Conservation (phyloP, 2,113 vertebrate genomes). For the Catagonus wagneri region DNA sequence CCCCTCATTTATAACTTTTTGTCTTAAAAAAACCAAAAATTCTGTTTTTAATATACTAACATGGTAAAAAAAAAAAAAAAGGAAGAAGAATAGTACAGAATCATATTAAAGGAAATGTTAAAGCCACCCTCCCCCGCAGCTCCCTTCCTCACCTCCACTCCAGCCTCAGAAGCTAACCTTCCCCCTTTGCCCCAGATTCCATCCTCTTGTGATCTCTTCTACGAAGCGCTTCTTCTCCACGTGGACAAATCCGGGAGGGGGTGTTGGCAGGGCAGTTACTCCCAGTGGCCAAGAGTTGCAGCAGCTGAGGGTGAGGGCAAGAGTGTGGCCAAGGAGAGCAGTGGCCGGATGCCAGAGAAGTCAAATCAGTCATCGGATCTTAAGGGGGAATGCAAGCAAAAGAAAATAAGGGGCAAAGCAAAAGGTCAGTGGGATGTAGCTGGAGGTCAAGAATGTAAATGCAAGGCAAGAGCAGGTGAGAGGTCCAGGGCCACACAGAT, state of each 20-base stretch:
- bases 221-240: neutral
- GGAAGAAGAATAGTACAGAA: neutral
- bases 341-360: neutral
- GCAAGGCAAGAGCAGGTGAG: neutral
- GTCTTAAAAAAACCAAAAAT: neutral
- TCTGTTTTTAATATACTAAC: neutral
- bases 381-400: neutral
- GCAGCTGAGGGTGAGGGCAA: slow-evolving; percentile 44
- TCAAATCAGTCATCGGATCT: slow-evolving; percentile 15
- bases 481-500: neutral
- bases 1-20: neutral
- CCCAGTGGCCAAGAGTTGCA: slow-evolving; percentile 21
- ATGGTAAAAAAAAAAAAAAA: too few species aligned
- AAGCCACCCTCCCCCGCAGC: neutral
- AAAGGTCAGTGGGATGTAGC: neutral
- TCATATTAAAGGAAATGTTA: neutral
- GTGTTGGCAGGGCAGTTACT: neutral
- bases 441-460: neutral
- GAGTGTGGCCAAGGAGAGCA: neutral
- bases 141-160: neutral
- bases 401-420: slow-evolving; percentile 9
- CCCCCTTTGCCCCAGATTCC: neutral
- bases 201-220: neutral
- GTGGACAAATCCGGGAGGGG: neutral
- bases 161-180: neutral